Base-by-base conservation (phyloP, 1,140 invertebrate genomes). In the Atopsyche davidsoni region DNA sequence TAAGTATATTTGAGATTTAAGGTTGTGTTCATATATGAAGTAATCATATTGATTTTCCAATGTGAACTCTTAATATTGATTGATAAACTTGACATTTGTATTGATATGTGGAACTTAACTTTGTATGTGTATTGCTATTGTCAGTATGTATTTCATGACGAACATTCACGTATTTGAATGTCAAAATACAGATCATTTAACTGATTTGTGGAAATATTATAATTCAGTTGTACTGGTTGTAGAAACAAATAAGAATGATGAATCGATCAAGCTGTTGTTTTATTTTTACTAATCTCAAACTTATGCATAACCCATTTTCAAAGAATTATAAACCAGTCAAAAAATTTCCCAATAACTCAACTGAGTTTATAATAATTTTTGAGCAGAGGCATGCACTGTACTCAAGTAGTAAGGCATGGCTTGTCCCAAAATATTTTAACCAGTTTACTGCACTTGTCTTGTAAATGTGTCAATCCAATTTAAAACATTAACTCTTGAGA, bases 41-140 rank as follows among this genome's bases (percentile, higher is more conserved):
- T 49, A 41, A 47, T 42, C 46, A 49, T 49, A 41, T 41, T 49
- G 46, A 49, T 49, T 49, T 49, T 49, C 11, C 41, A 46, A 36
- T 46, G 44, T 46, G 44, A 18, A 46, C 44, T 46, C n/a, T 32
- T 39, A 39, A 17, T 19, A 40, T 18, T 34, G 18, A 23, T 40
- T 32, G 34, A 22, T 42, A 28, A 35, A 42, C 18, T 36, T 34
- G 46, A 49, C 46, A 40, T 32, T 23, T 17, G 31, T 25, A 13
- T 18, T 41, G 40, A 42, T 42, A 22, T 42, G 38, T 34, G 38
- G 18, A 42, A 41, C 22, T 41, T 25, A 35, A 39, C 18, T 38
- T 39, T 41, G 16, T 25, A 41, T 49, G 36, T 49, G 46, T 49
- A 49, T 42, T 32, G 19, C 34, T n/a, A n/a, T n/a, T n/a, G n/a